Conservation (phyloP, 2,888 invertebrate species). For the Muschampia staudingeri region DNA sequence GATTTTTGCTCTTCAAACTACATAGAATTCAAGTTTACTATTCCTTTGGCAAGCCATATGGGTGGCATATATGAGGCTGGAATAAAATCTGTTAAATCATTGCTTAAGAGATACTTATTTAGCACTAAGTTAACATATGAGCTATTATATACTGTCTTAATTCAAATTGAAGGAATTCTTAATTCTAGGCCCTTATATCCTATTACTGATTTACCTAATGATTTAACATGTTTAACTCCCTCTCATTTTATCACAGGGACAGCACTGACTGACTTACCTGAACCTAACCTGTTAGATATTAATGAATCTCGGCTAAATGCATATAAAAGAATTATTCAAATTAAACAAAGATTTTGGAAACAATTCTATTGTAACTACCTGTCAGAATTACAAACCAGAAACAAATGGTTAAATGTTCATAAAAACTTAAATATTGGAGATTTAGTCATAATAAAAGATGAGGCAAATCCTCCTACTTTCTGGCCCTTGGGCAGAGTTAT, state of each 20-base stretch:
- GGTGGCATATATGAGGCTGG: constrained; percentile 8
- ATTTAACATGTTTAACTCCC: constrained; percentile 3
- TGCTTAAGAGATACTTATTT: constrained; percentile 2
- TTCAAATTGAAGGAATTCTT: constrained; percentile 3
- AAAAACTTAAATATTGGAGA: no score
- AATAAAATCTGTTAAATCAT: constrained; percentile 1
- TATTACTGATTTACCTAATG: not conserved
- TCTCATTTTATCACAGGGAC: not conserved
- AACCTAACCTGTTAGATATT: no score
- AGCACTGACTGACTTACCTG: no score
- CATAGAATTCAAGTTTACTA: constrained; percentile 8
- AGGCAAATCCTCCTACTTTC: no score
- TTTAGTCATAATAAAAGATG: no score
- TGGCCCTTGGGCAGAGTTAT: no score
- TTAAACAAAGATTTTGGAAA: no score
- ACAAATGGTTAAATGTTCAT: no score
- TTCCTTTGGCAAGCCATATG: constrained; percentile 4
- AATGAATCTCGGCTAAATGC: no score
- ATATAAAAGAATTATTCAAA: no score
- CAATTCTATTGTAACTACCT: no score
- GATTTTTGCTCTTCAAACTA: constrained; percentile 2
- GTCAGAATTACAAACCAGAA: no score
- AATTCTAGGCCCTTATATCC: not conserved
- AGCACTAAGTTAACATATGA: constrained; percentile 8
- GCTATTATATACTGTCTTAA: constrained; percentile 2